Evolutionary conservation across 2,113 vertebrate species (phyloP), one percentile per base, ranked within the genome.

Genomic region (Phasianus colchicus): DNA sequence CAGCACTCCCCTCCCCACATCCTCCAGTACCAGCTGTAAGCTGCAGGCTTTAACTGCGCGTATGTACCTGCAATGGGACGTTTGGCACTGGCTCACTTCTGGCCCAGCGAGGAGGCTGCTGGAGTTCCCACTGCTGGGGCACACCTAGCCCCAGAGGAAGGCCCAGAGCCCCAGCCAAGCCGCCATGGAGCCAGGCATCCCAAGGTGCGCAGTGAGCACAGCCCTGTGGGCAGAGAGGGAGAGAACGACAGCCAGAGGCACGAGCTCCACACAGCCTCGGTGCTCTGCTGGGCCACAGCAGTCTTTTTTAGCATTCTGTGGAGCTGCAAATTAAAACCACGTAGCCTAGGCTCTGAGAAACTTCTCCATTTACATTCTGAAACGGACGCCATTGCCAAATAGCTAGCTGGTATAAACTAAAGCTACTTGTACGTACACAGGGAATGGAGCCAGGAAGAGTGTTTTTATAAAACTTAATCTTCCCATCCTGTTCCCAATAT

Each of bases 221-320:
- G 38, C 0, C 0, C 48, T 0, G 22, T 1, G 2, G n/a, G 16
- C 4, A 11, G 22, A 29, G 42, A 65, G 0, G 0, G 22, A 13
- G 29, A 52, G 45, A 5, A 34, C 47, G 17, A 11, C 3, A 40
- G 47, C 36, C 2, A 1, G 16, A 76, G 22, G 6, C 36, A 50
- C 61, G 54, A 71, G 42, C 3, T 10, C 57, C 20, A 45, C 6
- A 36, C 25, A 45, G 2, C 14, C 43, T 8, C 0, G 3, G 27
- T 22, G 45, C 17, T 45, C 63, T 42, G 13, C 22, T 65, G 61
- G 32, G 48, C 36, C 50, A 43, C 3, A 0, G 6, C 17, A 32
- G 18, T 43, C 38, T 24, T 19, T 25, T 32, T 65, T 30, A 40
- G n/a, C 32, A 8, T 3, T 29, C 4, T 1, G 6, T 11, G 9